Evolutionary conservation across 2,113 vertebrate genomes (phyloP).

Genomic region (Gorsachius goisagi): DNA sequence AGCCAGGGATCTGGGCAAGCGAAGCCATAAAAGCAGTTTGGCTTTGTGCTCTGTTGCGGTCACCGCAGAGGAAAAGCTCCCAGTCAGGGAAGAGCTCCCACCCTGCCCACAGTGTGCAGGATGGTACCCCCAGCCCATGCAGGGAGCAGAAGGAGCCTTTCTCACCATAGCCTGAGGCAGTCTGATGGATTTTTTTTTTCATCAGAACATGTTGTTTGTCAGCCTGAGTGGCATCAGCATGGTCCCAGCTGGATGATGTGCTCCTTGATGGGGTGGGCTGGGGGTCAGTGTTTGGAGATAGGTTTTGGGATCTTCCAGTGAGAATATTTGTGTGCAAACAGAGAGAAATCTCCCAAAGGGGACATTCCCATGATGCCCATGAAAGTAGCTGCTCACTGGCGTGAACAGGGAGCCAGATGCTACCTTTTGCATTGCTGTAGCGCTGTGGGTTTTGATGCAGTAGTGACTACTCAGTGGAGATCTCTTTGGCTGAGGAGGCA

Average conservation of each 20-base stretch:
- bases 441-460: background rate
- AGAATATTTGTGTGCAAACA: background rate
- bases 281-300: background rate
- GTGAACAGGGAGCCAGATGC: background rate
- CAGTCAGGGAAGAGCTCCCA: background rate
- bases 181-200: background rate
- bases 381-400: background rate
- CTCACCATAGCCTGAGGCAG: background rate
- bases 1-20: background rate
- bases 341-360: background rate
- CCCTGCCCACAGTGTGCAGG: background rate
- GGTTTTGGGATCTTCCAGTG: background rate
- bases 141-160: background rate
- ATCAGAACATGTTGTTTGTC: background rate
- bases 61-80: background rate
- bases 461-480: background rate
- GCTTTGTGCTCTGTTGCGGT: background rate
- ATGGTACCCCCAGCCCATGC: background rate
- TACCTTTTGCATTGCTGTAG: background rate
- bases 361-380: rapidly evolving
- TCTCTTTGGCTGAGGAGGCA: background rate
- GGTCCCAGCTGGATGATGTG: rapidly evolving
- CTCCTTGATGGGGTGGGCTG: background rate
- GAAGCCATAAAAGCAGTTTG: background rate
- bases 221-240: background rate